Conservation (phyloP, 2,797 vertebrate genomes). For the Labroides dimidiatus region DNA sequence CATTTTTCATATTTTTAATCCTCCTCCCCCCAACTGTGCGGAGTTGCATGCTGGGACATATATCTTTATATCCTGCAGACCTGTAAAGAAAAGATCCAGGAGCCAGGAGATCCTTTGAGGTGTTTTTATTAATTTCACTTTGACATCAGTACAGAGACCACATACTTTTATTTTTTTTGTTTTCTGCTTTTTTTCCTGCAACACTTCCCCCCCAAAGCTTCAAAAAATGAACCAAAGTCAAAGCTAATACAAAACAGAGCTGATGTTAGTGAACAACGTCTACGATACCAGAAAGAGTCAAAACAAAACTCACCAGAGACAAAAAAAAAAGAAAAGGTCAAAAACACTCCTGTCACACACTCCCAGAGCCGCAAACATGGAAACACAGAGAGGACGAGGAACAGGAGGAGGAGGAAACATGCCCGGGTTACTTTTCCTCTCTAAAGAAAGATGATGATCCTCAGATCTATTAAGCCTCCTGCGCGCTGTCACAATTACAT, state of each 20-base stretch:
- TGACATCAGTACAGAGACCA: conserved; percentile 86
- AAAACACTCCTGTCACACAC: conserved; percentile 50
- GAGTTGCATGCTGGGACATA: conserved; percentile 16
- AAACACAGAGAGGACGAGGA: conserved; percentile 44
- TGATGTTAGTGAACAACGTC: conserved; percentile 77
- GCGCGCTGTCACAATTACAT: conserved; percentile 18
- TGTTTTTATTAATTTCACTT: conserved; percentile 87
- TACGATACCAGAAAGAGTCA: conserved; percentile 69
- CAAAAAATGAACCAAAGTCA: conserved; percentile 73
- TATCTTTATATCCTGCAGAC: not conserved
- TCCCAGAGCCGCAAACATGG: conserved; percentile 40
- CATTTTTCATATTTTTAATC: conserved; percentile 30
- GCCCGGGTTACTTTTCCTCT: conserved; percentile 49
- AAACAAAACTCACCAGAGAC: conserved; percentile 24
- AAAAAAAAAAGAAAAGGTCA: conserved; percentile 16
- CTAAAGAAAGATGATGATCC: conserved; percentile 45
- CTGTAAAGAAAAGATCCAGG: conserved; percentile 13
- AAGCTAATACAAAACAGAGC: conserved; percentile 78
- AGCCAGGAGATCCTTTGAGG: conserved; percentile 63
- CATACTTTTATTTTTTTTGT: conserved; percentile 57
- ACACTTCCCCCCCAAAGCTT: conserved; percentile 69
- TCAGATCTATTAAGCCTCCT: conserved; percentile 21
- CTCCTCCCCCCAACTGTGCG: not conserved
- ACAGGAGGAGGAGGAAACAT: conserved; percentile 60
- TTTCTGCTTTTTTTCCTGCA: conserved; percentile 50